These are phyloP conservation scores for Rachycentron canadum DNA, from an alignment of 2,797 vertebrate species.

Conservation along the genomic window DNA sequence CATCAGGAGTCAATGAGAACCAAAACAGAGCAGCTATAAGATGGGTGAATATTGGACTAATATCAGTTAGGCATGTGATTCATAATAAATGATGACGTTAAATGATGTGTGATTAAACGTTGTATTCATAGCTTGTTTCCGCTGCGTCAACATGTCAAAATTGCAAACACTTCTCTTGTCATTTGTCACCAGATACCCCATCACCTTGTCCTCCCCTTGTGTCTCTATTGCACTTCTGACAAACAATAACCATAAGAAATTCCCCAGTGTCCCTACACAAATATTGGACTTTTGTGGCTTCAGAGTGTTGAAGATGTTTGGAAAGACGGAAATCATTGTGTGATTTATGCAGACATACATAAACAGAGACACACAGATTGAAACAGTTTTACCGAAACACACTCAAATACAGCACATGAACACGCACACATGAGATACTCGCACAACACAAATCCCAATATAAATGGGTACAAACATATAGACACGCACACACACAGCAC, in stretches of 20 bases:
- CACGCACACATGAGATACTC: background rate
- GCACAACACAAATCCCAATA: background rate
- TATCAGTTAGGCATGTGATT: background rate
- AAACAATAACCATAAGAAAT: slow-evolving; percentile 43
- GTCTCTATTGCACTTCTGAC: slow-evolving; percentile 34
- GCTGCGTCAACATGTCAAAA: no score
- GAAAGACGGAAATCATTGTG: slow-evolving; percentile 19
- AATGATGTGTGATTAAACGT: background rate
- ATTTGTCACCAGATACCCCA: background rate
- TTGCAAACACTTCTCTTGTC: slow-evolving; percentile 21
- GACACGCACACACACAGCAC: background rate
- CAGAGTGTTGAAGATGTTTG: slow-evolving; percentile 30
- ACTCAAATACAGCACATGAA: background rate
- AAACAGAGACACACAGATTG: background rate
- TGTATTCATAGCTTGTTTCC: background rate
- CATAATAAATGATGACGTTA: background rate
- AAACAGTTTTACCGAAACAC: slow-evolving; percentile 9
- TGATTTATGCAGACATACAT: slow-evolving; percentile 24
- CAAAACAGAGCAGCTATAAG: background rate
- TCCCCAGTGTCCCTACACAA: slow-evolving; percentile 34
- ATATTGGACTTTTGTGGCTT: slow-evolving; percentile 38
- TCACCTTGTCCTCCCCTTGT: background rate
- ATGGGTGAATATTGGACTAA: background rate
- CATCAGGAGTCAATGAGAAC: background rate
- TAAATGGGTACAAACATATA: background rate